Evolutionary conservation across 2,888 invertebrate species (phyloP), one percentile per base, ranked within the genome.

Genomic region (Chalcosyrphus nemorum): DNA sequence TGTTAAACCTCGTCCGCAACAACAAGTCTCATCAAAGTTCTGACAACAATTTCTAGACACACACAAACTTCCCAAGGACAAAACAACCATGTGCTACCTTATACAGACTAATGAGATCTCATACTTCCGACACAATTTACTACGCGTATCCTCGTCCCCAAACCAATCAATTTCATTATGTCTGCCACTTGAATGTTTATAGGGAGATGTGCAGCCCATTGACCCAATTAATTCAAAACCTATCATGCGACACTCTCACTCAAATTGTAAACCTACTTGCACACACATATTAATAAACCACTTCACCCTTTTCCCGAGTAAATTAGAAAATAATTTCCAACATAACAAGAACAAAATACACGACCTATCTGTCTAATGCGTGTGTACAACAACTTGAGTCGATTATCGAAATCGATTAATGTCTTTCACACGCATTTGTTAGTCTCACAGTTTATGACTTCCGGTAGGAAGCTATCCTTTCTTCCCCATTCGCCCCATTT

Each of bases 341-440:
- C 24, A 45, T 13, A 70, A 45, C 27, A 56, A 24, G 15, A 41
- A 17, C 21, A 24, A 11, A 38, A 21, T 17, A 71, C n/a, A 29
- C 7, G 32, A 15, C 15, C 13, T 11, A 32, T n/a, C n/a, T n/a
- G n/a, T n/a, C n/a, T 17, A 50, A 68, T 76, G 68, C 63, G 81
- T 75, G 75, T 41, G 4, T 35, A 32, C 61, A 56, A 13, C 24
- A 63, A 68, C 70, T 52, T 65, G 43, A 45, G 70, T 71, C 56
- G 50, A 70, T 81, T 65, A 68, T 75, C 54, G 21, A 66, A 78
- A 78, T 72, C 78, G 66, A 78, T 82, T 74, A 78, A 72, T 72
- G 59, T 47, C 21, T 29, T 66, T 81, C 65, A 66, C 70, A 81
- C 71, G 77, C 70, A 81, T 72, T 82, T 77, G 77, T 61, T 72